phyloP scores from a whole-genome alignment of 2,797 vertebrate species.

The Onychomys leucogaster region DNA sequence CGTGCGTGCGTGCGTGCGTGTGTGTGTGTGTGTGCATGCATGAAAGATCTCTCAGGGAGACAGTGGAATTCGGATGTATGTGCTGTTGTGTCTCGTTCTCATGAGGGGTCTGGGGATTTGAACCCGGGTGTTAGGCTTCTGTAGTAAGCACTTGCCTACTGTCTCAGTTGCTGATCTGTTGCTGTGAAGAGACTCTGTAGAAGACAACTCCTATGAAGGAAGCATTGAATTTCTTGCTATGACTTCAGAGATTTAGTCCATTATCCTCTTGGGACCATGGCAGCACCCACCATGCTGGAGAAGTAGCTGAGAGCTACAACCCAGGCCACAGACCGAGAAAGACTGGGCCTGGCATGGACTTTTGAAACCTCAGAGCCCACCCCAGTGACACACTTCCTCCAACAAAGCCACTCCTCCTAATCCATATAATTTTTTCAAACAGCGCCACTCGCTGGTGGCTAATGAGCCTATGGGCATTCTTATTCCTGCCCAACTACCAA shows the following conservation, averaged over 20 bases:
- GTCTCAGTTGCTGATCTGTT: not conserved
- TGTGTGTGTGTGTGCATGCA: no score
- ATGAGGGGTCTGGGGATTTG: no score
- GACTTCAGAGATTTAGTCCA: not conserved
- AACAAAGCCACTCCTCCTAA: not conserved
- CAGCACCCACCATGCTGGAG: no score
- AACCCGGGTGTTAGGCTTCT: not conserved
- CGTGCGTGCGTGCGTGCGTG: fast-evolving
- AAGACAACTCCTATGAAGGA: not conserved
- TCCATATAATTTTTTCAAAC: not conserved
- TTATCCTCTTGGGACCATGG: not conserved
- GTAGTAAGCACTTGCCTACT: not conserved
- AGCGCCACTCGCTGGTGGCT: not conserved
- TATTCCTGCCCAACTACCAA: not conserved
- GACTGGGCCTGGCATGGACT: not conserved
- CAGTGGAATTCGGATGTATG: not conserved
- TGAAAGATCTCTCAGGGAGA: no score
- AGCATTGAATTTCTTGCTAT: not conserved
- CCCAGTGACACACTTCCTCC: no score
- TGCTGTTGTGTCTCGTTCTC: not conserved
- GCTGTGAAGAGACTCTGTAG: no score
- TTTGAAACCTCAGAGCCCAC: not conserved
- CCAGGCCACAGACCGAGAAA: not conserved
- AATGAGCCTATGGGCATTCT: not conserved
- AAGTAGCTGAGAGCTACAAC: not conserved